Base-by-base conservation (phyloP, 2,888 invertebrate species). In the Agrotis exclamationis region DNA sequence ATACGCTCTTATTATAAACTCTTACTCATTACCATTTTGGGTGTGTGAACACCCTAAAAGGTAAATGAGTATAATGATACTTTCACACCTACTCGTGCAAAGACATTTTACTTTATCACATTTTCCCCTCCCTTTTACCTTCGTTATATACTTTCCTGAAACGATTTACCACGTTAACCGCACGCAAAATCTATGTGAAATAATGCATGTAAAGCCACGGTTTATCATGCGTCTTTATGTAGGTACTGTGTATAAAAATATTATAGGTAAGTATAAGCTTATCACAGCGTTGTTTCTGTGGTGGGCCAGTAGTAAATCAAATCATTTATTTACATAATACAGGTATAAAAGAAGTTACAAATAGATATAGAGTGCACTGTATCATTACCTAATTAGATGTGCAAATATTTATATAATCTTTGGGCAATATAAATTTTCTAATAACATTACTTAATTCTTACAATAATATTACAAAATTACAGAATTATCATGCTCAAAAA, bases 31-130 rank as follows among this genome's bases (percentile, higher is more conserved):
- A 39, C 39, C 39, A 11, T 39, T 39, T 39, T 9, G 39, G 39
- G 39, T 39, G 39, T 39, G 9, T 1, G 11, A 9, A 39, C 39
- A 39, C 39, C 51, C n/a, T 13, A 18, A 51, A 70, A n/a, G 1
- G n/a, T 63, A 60, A n/a, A 75, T 64, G 71, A 70, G 63, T 39
- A 16, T 63, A 50, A 59, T 54, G 33, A 45, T 18, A 62, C 57
- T 51, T 54, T 48, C 51, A 9, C 22, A 44, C 47, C n/a, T 24
- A 51, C 28, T 22, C 60, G n/a, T 28, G 50, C 71, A 28, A 51
- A 70, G 57, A 28, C 58, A 63, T 18, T 76, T 56, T 39, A 59
- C 63, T 76, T 39, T 71, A 75, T 76, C 71, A 63, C 63, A 63
- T 76, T 76, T 56, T 50, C 62, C 0, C 14, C 54, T 13, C 22